Percentiles rank a stretch among this genome's conserved stretches.
Conservation (phyloP, 2,113 vertebrate species). For the Excalfactoria chinensis region DNA sequence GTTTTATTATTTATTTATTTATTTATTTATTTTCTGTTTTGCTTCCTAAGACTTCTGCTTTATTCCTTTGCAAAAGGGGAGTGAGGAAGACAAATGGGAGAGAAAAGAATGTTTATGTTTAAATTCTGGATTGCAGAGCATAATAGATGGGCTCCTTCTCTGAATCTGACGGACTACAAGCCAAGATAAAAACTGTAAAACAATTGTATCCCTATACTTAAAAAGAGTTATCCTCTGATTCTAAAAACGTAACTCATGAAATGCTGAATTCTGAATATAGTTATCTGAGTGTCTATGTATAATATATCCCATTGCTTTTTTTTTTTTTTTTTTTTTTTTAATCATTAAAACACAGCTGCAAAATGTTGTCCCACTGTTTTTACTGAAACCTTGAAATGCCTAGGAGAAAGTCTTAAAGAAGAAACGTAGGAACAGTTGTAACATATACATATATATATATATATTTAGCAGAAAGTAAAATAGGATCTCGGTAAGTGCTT, state of each 20-base stretch:
- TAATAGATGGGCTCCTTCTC: background rate
- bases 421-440: background rate
- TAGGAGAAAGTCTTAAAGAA: background rate
- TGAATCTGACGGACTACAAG: background rate
- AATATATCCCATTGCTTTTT: background rate
- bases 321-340: background rate
- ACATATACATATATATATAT: background rate
- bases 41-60: background rate
- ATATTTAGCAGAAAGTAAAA: background rate
- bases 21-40: background rate
- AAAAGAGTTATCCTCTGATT: background rate
- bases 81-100: constrained; percentile 14
- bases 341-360: background rate
- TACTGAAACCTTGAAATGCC: background rate
- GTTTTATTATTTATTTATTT: constrained; percentile 25
- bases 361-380: background rate
- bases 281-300: background rate
- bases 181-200: background rate
- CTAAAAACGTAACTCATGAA: background rate
- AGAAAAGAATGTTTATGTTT: constrained; percentile 10
- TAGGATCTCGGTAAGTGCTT: background rate
- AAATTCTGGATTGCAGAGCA: background rate
- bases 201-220: background rate
- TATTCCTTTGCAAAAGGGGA: background rate
- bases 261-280: background rate